Percentiles rank a stretch among this genome's conserved stretches.
These are phyloP conservation scores for Barypeithes pellucidus DNA, from an alignment of 2,888 invertebrate genomes.

Conservation along the genomic window DNA sequence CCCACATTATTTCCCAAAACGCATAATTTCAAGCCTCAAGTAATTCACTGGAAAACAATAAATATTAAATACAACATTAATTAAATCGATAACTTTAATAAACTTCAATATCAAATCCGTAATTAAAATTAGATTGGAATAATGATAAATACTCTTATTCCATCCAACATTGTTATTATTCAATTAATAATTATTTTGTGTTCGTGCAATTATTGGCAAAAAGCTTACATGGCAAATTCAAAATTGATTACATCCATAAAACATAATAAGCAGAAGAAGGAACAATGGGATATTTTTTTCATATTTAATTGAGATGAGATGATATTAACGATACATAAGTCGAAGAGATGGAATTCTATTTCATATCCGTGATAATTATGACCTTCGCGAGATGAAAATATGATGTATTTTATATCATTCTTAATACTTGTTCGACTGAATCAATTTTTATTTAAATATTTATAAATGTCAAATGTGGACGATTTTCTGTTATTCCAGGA, in stretches of 20 bases:
- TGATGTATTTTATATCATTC: background rate
- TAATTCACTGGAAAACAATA: background rate
- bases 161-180: conserved; percentile 13
- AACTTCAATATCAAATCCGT: conserved; percentile 3
- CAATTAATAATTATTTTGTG: conserved; percentile 9
- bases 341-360: background rate
- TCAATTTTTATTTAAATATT: too few species aligned
- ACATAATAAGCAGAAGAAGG: conserved; percentile 8
- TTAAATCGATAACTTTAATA: background rate
- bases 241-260: conserved; percentile 7
- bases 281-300: background rate
- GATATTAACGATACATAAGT: background rate
- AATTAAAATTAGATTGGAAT: conserved; percentile 9
- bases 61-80: background rate
- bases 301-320: background rate
- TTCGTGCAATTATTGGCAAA: conserved; percentile 14
- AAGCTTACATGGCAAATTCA: conserved; percentile 3
- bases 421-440: background rate
- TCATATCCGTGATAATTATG: background rate
- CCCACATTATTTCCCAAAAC: too few species aligned
- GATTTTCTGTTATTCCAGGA: too few species aligned
- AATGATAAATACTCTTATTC: conserved; percentile 14
- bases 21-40: background rate
- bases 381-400: background rate
- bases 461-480: too few species aligned